phyloP scores from a whole-genome alignment of 1,140 invertebrate genomes.

The Ooceraea biroi region DNA sequence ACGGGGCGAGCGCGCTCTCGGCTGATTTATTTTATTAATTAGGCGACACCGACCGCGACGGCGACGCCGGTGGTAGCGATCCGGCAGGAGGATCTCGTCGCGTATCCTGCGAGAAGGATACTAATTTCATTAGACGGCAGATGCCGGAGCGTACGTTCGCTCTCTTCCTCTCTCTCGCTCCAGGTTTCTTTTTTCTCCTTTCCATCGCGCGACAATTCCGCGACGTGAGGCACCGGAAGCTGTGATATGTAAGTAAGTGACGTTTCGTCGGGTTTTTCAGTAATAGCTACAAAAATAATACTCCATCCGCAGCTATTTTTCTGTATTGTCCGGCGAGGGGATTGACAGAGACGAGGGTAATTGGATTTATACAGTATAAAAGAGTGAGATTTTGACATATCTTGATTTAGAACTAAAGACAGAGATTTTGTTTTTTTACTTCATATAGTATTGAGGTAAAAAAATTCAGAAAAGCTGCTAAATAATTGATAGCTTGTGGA shows the following conservation, averaged over 20 bases:
- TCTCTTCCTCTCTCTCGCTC: conserved; percentile 12
- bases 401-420: conserved; percentile 11
- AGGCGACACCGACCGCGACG: conserved; percentile 52
- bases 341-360: conserved; percentile 3
- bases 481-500: not conserved
- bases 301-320: not conserved
- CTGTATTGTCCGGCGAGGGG: not conserved
- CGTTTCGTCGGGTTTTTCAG: conserved; percentile 37
- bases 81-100: conserved; percentile 28
- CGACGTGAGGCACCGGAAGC: not conserved
- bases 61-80: conserved; percentile 48
- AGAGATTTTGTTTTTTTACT: not conserved
- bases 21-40: conserved; percentile 77
- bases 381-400: not conserved
- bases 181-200: conserved; percentile 2
- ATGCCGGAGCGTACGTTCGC: conserved; percentile 10
- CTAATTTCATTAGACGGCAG: conserved; percentile 65
- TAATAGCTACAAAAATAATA: not conserved
- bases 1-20: conserved; percentile 56
- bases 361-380: conserved; percentile 14
- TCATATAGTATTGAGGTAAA: too few relatives aligned
- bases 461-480: not conserved
- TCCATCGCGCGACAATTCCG: not conserved
- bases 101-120: conserved; percentile 35
- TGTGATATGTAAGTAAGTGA: conserved; percentile 35